Evolutionary conservation across 1,140 invertebrate species (phyloP), one percentile per base, ranked within the genome.

Genomic region (Drosophila rhopaloa): DNA sequence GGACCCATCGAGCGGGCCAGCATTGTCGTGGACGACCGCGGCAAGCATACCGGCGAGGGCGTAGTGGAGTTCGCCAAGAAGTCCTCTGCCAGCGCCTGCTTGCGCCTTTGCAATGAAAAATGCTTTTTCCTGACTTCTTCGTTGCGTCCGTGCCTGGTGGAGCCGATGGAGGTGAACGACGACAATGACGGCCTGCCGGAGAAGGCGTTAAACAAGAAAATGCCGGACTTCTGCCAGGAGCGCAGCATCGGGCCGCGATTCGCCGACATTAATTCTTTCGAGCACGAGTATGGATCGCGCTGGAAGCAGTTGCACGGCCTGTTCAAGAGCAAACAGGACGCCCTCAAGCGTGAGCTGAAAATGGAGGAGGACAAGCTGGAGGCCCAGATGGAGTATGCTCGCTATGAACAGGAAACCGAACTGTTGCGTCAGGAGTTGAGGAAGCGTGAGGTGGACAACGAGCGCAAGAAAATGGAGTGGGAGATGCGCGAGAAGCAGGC

Each of bases 221-320:
- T 96, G 89, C 93, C 93, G 29, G 97, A 99, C 77, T 99, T 96
- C 90, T 94, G 95, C 40, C 95, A 96, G 90, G 95, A 96, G 47
- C 94, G 97, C 24, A 79, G 95, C 93, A 84, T 95, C 76, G 98
- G 98, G 0, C 98, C 99, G n/a, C 94, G 98, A 46, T 98, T 99
- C 93, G 97, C 98, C 5, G 95, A 96, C 48, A 92, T 95, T 3
- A 97, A 96, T 50, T 97, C 96, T 51, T 99, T 99, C 93, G 98
- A 99, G 92, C 97, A 97, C 90, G 97, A 99, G 89, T 99, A 99
- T 93, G 98, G 98, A 24, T 96, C 96, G 32, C 95, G 97, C 50
- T 99, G 98, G 98, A 99, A 99, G 93, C 97, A 98, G 79, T 93
- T 99, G 40, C 96, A 98, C 92, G 97, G 98, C 86, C 93, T 98